Percentiles rank a stretch among this genome's conserved stretches.
These are phyloP conservation scores for Gonatopus flavifemur DNA, from an alignment of 1,140 invertebrate genomes.

Conservation along the genomic window DNA sequence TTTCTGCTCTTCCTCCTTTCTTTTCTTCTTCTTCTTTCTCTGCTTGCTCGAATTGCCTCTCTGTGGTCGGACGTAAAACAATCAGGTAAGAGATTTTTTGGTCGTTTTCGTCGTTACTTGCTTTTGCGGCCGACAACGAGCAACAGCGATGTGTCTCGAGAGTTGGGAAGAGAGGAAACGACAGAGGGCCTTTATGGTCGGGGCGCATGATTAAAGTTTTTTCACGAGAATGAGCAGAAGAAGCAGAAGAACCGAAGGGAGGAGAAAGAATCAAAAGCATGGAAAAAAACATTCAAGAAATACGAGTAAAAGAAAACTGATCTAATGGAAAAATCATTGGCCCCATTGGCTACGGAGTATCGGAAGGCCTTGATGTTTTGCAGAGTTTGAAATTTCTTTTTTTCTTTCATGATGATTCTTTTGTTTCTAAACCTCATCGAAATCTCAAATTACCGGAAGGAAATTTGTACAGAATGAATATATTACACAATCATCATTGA, in stretches of 20 bases:
- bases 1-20: neutral
- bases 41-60: constrained; percentile 35
- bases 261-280: constrained; percentile 9
- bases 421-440: no score
- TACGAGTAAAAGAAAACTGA: constrained; percentile 8
- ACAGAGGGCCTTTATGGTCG: constrained; percentile 30
- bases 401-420: no score
- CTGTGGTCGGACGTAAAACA: constrained; percentile 46
- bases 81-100: constrained; percentile 37
- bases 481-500: no score
- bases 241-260: constrained; percentile 11
- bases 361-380: no score
- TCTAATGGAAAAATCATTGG: no score
- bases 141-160: constrained; percentile 3
- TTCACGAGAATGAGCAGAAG: constrained; percentile 13
- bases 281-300: neutral
- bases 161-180: constrained; percentile 3
- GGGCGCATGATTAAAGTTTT: constrained; percentile 39
- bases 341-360: no score
- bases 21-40: constrained; percentile 21
- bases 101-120: constrained; percentile 34
- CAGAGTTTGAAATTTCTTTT: no score
- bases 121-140: constrained; percentile 20
- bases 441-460: no score
- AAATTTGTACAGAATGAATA: no score